phyloP scores from a whole-genome alignment of 2,113 vertebrate genomes.

The Mirounga angustirostris region DNA sequence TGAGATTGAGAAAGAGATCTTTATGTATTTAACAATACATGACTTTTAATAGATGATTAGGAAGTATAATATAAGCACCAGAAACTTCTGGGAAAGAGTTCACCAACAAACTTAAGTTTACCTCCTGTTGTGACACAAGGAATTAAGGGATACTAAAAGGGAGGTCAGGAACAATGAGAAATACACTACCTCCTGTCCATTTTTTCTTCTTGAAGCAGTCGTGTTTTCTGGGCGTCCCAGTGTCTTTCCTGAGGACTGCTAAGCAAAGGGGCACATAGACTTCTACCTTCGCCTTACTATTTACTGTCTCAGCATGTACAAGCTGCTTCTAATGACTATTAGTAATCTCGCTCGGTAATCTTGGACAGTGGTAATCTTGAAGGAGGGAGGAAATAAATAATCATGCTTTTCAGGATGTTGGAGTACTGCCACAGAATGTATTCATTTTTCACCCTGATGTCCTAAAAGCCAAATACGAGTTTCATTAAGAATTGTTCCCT shows the following conservation, averaged over 20 bases:
- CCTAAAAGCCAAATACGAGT: background rate
- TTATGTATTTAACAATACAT: background rate
- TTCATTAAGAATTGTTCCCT: background rate
- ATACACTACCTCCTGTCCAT: background rate
- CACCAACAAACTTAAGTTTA: background rate
- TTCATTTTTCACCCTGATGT: background rate
- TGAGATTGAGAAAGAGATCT: constrained; percentile 5
- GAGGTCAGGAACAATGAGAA: background rate
- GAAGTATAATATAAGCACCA: background rate
- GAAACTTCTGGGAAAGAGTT: background rate
- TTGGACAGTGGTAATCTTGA: background rate
- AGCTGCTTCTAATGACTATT: background rate
- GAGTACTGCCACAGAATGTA: background rate
- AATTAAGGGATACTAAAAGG: background rate
- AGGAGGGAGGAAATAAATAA: constrained; percentile 10
- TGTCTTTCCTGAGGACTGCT: background rate
- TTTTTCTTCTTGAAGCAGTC: background rate
- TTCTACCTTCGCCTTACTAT: background rate
- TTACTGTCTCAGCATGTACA: background rate
- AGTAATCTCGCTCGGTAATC: background rate
- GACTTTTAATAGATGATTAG: background rate
- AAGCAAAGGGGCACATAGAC: background rate
- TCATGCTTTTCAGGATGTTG: background rate
- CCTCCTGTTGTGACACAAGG: background rate
- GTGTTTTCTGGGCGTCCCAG: background rate